Evolutionary conservation across 2,797 vertebrate species (phyloP), one percentile per base, ranked within the genome.

Genomic region (Sebastes itinus): DNA sequence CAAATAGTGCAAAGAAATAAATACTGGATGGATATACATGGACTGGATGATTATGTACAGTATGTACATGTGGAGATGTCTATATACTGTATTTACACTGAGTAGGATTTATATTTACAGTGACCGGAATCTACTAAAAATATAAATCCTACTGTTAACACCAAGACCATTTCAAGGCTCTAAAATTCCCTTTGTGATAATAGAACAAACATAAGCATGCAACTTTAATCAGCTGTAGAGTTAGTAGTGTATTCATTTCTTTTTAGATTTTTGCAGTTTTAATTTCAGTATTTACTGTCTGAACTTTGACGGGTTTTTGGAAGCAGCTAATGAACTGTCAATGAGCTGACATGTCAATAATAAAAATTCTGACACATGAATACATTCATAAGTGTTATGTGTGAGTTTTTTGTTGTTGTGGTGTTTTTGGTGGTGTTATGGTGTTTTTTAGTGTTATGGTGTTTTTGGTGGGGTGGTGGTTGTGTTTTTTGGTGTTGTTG

Each of bases 321-420:
- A 42, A 42, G 14, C 38, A 1, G 14, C 38, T 42, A 42, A 62
- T 68, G 10, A 72, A 3, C 42, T 69, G 42, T 46, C 61, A 60
- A 3, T 69, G 10, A 75, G 11, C 9, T 79, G 56, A 28, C 30
- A 23, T 70, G 33, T 72, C 23, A 89, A 70, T 85, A 86, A 79
- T 49, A 49, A 20, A 20, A 88, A 2, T 12, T 3, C n/a, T 20
- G 20, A 81, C 59, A 14, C 22, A 10, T 52, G 9, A n/a, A 32
- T n/a, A 22, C 7, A 13, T 56, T 22, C 0, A 18, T 42, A n/a
- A 27, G 52, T 27, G 22, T 86, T 13, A 10, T 63, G 6, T 27
- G n/a, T 23, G 16, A 7, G 32, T 56, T 13, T 20, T 52, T 27
- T 22, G 4, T 23, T 38, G 22, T 68, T 16, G 12, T 52, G 12